Evolutionary conservation across 2,113 vertebrate species (phyloP).

Genomic region (Lampris megalopsis): DNA sequence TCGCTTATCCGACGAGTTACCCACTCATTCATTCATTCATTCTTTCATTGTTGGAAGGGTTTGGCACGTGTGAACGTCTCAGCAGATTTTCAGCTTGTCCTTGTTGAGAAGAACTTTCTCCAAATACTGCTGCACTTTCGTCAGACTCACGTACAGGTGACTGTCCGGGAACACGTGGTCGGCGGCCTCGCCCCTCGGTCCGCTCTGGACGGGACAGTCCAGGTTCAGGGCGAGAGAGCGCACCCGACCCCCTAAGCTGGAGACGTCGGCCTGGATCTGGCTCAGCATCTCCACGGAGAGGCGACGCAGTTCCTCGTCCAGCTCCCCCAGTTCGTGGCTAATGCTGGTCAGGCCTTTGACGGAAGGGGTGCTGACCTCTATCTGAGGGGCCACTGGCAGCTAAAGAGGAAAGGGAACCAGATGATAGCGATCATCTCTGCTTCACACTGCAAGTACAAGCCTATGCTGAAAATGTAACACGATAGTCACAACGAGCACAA

Average conservation of each 20-base stretch:
- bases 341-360: constrained; percentile 74
- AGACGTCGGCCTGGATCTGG: constrained; percentile 82
- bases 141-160: constrained; percentile 31
- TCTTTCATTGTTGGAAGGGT: background rate
- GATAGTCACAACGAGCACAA: background rate
- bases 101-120: constrained; percentile 60
- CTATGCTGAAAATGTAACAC: background rate
- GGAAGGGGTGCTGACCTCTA: constrained; percentile 25
- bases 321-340: constrained; percentile 72
- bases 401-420: background rate
- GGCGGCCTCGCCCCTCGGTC: fast-evolving
- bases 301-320: constrained; percentile 76
- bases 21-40: too few species aligned
- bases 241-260: constrained; percentile 77
- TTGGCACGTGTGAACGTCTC: constrained; percentile 13
- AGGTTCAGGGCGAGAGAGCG: constrained; percentile 59
- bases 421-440: background rate
- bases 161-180: constrained; percentile 25
- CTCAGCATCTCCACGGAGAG: constrained; percentile 52
- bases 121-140: constrained; percentile 55
- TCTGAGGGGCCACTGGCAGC: background rate
- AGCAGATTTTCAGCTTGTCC: constrained; percentile 80
- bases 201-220: constrained; percentile 62
- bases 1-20: too few species aligned
- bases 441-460: background rate